phyloP scores from a whole-genome alignment of 1,140 invertebrate genomes.

The Drosophila sp. region DNA sequence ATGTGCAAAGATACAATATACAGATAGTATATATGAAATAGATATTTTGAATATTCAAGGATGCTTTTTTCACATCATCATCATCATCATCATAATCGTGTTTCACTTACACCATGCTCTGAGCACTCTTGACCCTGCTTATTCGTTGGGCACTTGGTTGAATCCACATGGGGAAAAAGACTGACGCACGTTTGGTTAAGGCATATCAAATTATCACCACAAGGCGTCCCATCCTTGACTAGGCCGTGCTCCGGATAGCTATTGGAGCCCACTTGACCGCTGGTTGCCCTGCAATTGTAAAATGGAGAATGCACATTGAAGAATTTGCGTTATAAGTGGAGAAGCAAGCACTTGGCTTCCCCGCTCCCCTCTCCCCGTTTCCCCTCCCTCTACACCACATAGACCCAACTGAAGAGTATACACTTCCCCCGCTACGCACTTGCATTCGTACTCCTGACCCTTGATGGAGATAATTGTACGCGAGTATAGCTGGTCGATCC shows the following conservation, averaged over 20 bases:
- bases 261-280: constrained; percentile 87
- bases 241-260: constrained; percentile 90
- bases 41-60: background rate
- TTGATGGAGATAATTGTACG: constrained; percentile 94
- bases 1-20: background rate
- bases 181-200: constrained; percentile 96
- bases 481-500: constrained; percentile 92
- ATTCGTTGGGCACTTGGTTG: constrained; percentile 94
- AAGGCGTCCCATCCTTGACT: constrained; percentile 95
- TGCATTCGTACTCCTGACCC: constrained; percentile 95
- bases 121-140: constrained; percentile 95
- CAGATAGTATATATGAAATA: background rate
- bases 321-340: background rate
- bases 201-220: constrained; percentile 95
- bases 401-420: background rate
- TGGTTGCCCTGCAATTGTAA: constrained; percentile 87
- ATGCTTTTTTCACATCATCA: background rate
- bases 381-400: background rate
- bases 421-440: constrained; percentile 87
- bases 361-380: background rate
- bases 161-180: constrained; percentile 92
- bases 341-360: background rate
- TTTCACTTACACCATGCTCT: constrained; percentile 93
- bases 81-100: background rate
- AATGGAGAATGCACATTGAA: background rate